Evolutionary conservation across 2,797 vertebrate species (phyloP), one percentile per base, ranked within the genome.

Genomic region (Pantherophis vulpinus): DNA sequence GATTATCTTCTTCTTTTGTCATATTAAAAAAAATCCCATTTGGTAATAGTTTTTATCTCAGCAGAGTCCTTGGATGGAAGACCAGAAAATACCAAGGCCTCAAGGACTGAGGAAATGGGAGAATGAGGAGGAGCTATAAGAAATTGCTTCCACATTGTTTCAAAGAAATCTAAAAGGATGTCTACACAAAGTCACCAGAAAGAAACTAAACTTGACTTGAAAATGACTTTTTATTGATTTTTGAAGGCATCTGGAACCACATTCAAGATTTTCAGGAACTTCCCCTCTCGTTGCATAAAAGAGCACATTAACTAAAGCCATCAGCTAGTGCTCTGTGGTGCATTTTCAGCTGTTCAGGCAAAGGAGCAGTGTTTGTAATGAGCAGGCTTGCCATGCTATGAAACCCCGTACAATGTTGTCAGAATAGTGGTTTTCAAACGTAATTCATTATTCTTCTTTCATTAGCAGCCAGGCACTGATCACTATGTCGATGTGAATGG

Each of bases 361-460:
- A 5, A 5, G 29, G 4, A 29, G 13, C 6, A 27, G 88, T 16
- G 20, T 61, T 66, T 58, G 66, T 42, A 79, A 88, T 59, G 83
- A 92, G 13, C 60, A 47, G 89, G 18, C 58, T 90, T 23, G 56
- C 23, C n/a, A 79, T 83, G 74, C 29, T 23, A 79, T 91, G 55
- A 79, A 93, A 88, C 14, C n/a, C 25, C 61, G n/a, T 79, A 12
- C 56, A 91, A 25, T 93, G 59, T 88, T 91, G 79, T 42, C 56
- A 86, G 47, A 25, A 88, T 54, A 56, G 47, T 74, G n/a, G n/a
- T 90, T 88, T 90, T 90, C 91, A 92, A 74, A 47, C 47, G 88
- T 55, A 88, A 79, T 87, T 60, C 70, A 93, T 93, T 79, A 92
- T 94, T 90, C 87, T 90, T 92, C 79, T 70, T 79, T 92, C 79